These are phyloP conservation scores for Hyaena hyaena DNA, from an alignment of 2,113 vertebrate species.

Conservation along the genomic window DNA sequence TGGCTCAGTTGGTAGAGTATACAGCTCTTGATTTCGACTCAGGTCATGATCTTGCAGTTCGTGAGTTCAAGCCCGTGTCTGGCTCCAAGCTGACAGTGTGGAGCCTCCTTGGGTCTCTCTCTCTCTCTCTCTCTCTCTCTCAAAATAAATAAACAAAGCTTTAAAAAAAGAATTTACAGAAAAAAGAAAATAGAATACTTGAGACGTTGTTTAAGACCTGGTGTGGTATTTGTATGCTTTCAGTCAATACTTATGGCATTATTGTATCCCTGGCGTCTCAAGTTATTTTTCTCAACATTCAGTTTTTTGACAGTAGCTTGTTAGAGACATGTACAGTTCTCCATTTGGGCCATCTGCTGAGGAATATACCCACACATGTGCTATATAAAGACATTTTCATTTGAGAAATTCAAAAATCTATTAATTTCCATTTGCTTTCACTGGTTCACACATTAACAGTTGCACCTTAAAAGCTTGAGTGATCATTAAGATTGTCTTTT, in stretches of 20 bases:
- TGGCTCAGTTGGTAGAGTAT: too few relatives aligned
- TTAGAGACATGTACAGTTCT: not conserved
- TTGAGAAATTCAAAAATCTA: not conserved
- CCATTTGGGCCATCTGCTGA: not conserved
- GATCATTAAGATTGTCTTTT: not conserved
- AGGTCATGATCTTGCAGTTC: too few relatives aligned
- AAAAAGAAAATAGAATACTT: not conserved
- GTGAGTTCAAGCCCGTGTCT: too few relatives aligned
- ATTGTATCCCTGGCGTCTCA: not conserved
- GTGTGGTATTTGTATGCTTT: not conserved
- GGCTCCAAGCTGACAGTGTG: too few relatives aligned
- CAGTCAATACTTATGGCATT: not conserved
- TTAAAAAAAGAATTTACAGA: not conserved
- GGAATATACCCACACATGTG: not conserved
- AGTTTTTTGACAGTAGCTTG: not conserved
- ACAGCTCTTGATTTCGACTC: too few relatives aligned
- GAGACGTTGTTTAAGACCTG: not conserved
- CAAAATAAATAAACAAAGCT: too few relatives aligned
- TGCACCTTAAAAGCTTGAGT: not conserved
- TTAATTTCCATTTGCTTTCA: constrained; percentile 6
- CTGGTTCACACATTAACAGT: not conserved
- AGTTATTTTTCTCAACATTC: not conserved
- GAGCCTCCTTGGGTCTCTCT: too few relatives aligned
- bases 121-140: too few relatives aligned
- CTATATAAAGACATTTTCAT: not conserved